Evolutionary conservation across 2,888 invertebrate species (phyloP), one percentile per base, ranked within the genome.

Genomic region (Arrhopalites spinosus): DNA sequence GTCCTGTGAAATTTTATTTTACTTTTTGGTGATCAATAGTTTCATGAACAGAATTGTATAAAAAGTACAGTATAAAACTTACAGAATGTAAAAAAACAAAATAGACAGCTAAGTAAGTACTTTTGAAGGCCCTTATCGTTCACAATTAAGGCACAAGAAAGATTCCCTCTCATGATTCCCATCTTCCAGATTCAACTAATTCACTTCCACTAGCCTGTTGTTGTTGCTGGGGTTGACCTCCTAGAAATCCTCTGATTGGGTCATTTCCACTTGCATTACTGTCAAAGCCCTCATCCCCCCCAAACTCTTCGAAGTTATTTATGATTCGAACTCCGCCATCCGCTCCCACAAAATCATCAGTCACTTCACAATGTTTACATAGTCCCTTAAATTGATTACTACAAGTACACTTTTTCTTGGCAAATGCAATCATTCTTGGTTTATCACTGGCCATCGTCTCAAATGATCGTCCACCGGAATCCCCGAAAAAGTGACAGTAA

Each of bases 401-500:
- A 27, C 74, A 74, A 1, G n/a, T 53, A 36, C 74, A 74, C 23
- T 74, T 74, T n/a, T 29, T 36, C 59, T 27, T 67, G 13, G 25
- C 56, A 8, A 66, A 56, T 5, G 59, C 36, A 27, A 56, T 23
- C 15, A 74, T 59, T 5, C 11, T 53, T 15, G 74, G 74, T 43
- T 23, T 45, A 27, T 15, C 43, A 27, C 67, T 68, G 43, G 50
- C 53, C 1, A 68, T 5, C 17, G 43, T n/a, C 2, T 23, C 20
- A 3, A 23, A 20, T 15, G 68, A 59, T 5, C 74, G 30, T 36
- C 74, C 74, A 23, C 74, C 74, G 17, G 74, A 74, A 23, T 67
- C 68, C 1, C 74, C 74, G 67, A 43, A 74, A 29, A 74, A 74
- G 56, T 74, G 68, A 25, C 74, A 74, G 36, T 53, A 74, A 17